phyloP scores from a whole-genome alignment of 2,797 vertebrate genomes.

The Sparidentex hasta region DNA sequence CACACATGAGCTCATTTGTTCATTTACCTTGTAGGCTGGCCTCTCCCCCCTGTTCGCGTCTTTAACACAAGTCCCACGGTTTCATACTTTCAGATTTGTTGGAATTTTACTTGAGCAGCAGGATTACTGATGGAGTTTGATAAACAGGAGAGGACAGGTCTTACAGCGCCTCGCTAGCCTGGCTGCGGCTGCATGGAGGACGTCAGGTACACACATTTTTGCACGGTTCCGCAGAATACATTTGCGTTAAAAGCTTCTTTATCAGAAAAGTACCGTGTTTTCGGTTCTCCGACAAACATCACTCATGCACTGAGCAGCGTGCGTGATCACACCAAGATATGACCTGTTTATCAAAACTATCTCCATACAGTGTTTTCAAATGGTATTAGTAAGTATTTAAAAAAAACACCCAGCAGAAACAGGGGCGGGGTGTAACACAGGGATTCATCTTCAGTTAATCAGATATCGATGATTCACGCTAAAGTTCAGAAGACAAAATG shows the following conservation, averaged over 20 bases:
- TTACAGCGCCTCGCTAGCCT: constrained; percentile 34
- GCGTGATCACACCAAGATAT: not conserved
- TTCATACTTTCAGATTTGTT: constrained; percentile 42
- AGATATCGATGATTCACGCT: not conserved
- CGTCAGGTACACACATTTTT: constrained; percentile 28
- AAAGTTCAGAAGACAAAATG: not conserved
- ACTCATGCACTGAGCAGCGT: not conserved
- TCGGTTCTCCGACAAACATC: too few relatives aligned
- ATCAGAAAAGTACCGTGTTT: not conserved
- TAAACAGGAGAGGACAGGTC: constrained; percentile 62
- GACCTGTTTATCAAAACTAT: not conserved
- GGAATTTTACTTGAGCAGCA: constrained; percentile 56
- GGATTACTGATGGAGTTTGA: constrained; percentile 58
- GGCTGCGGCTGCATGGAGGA: constrained; percentile 11
- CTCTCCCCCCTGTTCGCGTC: constrained; percentile 19
- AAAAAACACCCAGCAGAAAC: too few relatives aligned
- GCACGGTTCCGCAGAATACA: not conserved
- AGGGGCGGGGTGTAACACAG: not conserved
- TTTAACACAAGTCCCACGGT: constrained; percentile 23
- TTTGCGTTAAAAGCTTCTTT: constrained; percentile 19
- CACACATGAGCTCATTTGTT: constrained; percentile 54
- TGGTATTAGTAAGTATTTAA: too few relatives aligned
- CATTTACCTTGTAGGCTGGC: constrained; percentile 42
- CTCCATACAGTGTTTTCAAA: too few relatives aligned
- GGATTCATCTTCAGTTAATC: not conserved